Evolutionary conservation across 2,888 invertebrate genomes (phyloP).

Genomic region (Mesopsocus fuscifrons): DNA sequence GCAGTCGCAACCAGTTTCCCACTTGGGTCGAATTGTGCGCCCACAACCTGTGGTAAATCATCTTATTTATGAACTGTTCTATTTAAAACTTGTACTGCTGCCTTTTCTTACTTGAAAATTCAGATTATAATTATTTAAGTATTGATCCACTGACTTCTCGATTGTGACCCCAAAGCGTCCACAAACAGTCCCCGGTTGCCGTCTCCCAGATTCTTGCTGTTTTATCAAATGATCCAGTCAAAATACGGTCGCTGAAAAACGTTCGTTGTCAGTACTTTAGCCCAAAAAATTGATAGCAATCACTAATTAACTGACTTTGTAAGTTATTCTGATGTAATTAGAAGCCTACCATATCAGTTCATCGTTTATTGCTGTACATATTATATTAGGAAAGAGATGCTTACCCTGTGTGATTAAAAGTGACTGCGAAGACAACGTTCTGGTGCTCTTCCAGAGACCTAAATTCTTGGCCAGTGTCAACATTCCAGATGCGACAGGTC

Average conservation of each 20-base stretch:
- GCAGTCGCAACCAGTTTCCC: constrained; percentile 49
- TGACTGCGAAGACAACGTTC: constrained; percentile 64
- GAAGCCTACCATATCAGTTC: too few relatives aligned
- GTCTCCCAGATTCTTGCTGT: constrained; percentile 57
- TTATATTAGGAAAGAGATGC: too few relatives aligned
- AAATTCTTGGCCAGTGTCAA: constrained; percentile 45
- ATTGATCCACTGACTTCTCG: constrained; percentile 44
- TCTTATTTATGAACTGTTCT: background rate
- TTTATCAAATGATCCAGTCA: constrained; percentile 68
- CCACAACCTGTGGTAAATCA: constrained; percentile 28
- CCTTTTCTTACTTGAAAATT: background rate
- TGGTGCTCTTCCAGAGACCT: constrained; percentile 52
- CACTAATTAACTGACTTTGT: background rate
- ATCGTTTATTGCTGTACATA: too few relatives aligned
- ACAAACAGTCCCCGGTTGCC: constrained; percentile 40
- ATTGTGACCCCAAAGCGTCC: constrained; percentile 51
- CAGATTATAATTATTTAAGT: too few relatives aligned
- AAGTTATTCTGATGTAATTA: too few relatives aligned
- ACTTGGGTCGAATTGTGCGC: constrained; percentile 45
- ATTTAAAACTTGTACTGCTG: background rate
- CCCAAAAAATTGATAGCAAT: constrained; percentile 4
- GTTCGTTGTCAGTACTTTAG: constrained; percentile 9
- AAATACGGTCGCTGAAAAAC: constrained; percentile 41
- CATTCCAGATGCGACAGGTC: constrained; percentile 64
- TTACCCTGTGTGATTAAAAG: constrained; percentile 58